Percentiles rank a stretch among this genome's conserved stretches.
phyloP scores from a whole-genome alignment of 92 coral and sea anemone genomes.

The Umimayanthus chanpuru region DNA sequence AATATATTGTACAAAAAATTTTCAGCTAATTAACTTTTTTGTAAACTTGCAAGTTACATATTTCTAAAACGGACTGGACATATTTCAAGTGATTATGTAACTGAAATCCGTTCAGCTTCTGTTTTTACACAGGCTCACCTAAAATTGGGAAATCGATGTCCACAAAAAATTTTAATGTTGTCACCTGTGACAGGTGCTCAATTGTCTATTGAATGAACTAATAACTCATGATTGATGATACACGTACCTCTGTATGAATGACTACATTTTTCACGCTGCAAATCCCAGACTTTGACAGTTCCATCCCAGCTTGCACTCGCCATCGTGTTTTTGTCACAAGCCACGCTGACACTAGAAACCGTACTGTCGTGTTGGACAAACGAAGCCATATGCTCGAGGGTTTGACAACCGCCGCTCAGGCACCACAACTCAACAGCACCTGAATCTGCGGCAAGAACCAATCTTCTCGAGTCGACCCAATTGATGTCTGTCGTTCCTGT shows the following conservation, averaged over 20 bases:
- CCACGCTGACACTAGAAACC: conserved; percentile 83
- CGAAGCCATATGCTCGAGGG: conserved; percentile 83
- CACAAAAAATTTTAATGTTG: no score
- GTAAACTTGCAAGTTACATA: no score
- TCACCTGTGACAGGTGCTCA: background rate
- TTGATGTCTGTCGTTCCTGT: conserved; percentile 88
- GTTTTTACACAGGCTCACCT: no score
- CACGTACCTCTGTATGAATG: conserved; percentile 79
- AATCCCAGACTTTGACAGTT: conserved; percentile 93
- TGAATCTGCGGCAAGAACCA: conserved; percentile 84
- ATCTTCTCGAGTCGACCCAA: conserved; percentile 88
- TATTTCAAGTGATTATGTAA: no score
- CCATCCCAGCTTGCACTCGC: conserved; percentile 91
- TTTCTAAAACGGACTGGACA: no score
- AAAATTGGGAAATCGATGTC: no score
- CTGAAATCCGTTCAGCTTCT: no score
- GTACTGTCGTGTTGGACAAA: conserved; percentile 81
- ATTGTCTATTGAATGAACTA: background rate
- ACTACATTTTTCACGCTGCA: conserved; percentile 78
- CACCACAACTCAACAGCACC: conserved; percentile 90
- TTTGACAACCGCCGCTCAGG: conserved; percentile 77
- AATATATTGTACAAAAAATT: no score
- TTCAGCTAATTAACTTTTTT: no score
- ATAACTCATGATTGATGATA: background rate
- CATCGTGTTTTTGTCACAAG: conserved; percentile 74